These are phyloP conservation scores for Cyprinella venusta DNA, from an alignment of 2,797 vertebrate species.

Conservation along the genomic window DNA sequence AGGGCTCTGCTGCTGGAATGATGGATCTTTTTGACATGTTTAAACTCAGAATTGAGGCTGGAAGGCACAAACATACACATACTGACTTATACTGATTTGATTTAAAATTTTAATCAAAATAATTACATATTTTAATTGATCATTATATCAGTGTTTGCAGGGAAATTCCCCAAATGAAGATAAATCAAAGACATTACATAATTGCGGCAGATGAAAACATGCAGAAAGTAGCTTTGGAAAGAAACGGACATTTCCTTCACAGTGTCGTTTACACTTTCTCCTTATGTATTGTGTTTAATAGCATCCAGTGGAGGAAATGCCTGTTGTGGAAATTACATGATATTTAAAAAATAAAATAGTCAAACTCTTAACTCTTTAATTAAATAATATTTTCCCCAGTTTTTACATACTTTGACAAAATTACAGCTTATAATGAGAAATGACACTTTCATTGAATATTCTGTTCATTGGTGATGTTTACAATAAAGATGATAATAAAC, in stretches of 20 bases:
- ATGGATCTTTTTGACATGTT: not conserved
- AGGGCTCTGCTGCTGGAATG: constrained; percentile 14
- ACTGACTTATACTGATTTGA: constrained; percentile 15
- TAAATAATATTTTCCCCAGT: not conserved
- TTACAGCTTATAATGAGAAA: not conserved
- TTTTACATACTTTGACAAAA: not conserved
- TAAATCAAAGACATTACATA: not conserved
- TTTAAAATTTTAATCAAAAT: not conserved
- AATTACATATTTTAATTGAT: constrained; percentile 1
- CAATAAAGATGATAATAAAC: not conserved
- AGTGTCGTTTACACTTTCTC: not conserved
- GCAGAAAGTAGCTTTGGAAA: not conserved
- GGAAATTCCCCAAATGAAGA: not conserved
- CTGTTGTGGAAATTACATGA: not conserved
- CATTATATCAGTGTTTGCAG: not conserved
- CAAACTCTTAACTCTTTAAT: too few relatives aligned
- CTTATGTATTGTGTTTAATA: not conserved
- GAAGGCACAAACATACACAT: not conserved
- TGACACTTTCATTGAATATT: not conserved
- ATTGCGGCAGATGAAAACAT: not conserved
- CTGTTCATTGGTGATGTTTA: not conserved
- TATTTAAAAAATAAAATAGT: not conserved
- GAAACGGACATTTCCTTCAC: not conserved
- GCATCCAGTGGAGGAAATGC: not conserved
- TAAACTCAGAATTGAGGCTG: constrained; percentile 13